These are phyloP conservation scores for Euplexia lucipara DNA, from an alignment of 2,888 invertebrate species.

Conservation along the genomic window DNA sequence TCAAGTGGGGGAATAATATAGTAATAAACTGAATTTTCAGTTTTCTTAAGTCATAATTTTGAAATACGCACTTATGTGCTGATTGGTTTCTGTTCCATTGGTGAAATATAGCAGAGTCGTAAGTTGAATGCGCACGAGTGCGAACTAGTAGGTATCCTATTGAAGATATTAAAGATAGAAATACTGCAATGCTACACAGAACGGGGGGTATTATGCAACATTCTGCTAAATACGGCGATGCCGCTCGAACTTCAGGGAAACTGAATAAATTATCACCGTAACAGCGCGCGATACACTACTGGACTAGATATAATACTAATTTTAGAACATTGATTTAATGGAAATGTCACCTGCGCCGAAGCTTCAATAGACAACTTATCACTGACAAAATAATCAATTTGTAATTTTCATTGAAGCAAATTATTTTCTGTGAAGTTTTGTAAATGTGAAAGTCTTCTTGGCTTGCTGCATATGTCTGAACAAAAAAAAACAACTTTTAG, in stretches of 20 bases:
- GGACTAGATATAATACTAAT: background rate
- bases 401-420: background rate
- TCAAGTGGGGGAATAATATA: too few relatives aligned
- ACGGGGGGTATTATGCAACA: background rate
- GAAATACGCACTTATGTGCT: too few relatives aligned
- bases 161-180: background rate
- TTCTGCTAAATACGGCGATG: conserved; percentile 2
- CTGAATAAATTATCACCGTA: conserved; percentile 28
- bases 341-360: conserved; percentile 15
- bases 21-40: too few relatives aligned
- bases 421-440: conserved; percentile 9
- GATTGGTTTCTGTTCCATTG: too few relatives aligned
- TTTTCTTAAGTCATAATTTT: too few relatives aligned
- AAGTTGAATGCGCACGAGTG: background rate
- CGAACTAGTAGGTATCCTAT: background rate
- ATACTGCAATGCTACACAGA: conserved; percentile 4
- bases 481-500: too few relatives aligned
- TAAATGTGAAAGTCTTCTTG: too few relatives aligned
- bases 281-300: background rate
- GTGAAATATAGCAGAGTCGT: background rate
- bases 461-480: too few relatives aligned
- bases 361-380: conserved; percentile 1
- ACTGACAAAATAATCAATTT: background rate
- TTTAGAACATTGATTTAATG: conserved; percentile 19
- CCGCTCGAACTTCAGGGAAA: conserved; percentile 4